These are phyloP conservation scores for Argyrosomus regius DNA, from an alignment of 2,797 vertebrate genomes.

Conservation along the genomic window DNA sequence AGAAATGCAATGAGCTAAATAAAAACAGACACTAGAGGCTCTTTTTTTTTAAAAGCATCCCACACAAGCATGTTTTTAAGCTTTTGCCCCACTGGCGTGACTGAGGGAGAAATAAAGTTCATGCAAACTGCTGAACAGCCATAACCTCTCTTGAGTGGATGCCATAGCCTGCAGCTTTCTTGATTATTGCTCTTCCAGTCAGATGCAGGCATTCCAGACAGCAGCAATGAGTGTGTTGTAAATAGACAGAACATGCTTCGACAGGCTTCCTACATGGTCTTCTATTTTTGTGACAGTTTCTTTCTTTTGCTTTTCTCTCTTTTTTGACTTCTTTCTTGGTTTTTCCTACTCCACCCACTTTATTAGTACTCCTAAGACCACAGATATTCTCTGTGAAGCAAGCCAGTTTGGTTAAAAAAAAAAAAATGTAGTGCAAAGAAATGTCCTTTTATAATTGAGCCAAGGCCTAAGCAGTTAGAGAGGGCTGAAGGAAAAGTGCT, in stretches of 20 bases:
- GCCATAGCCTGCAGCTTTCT: conserved; percentile 55
- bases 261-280: conserved; percentile 57
- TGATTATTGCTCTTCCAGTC: conserved; percentile 64
- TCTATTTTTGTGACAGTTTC: conserved; percentile 54
- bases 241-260: conserved; percentile 72
- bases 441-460: conserved; percentile 48
- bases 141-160: conserved; percentile 47
- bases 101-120: conserved; percentile 42
- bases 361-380: conserved; percentile 54
- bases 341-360: conserved; percentile 48
- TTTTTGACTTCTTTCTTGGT: conserved; percentile 35
- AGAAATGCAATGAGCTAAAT: conserved; percentile 48
- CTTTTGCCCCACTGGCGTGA: conserved; percentile 42
- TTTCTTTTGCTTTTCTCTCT: conserved; percentile 38
- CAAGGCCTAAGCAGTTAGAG: conserved; percentile 36
- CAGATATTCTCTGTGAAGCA: conserved; percentile 59
- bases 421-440: conserved; percentile 55
- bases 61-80: conserved; percentile 50
- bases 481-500: conserved; percentile 23
- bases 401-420: conserved; percentile 36
- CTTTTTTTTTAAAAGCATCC: conserved; percentile 34
- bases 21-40: conserved; percentile 58
- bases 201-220: conserved; percentile 71
- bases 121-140: conserved; percentile 48
- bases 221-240: conserved; percentile 64